phyloP scores from a whole-genome alignment of 2,888 invertebrate species.

The Nymphalis urticae region DNA sequence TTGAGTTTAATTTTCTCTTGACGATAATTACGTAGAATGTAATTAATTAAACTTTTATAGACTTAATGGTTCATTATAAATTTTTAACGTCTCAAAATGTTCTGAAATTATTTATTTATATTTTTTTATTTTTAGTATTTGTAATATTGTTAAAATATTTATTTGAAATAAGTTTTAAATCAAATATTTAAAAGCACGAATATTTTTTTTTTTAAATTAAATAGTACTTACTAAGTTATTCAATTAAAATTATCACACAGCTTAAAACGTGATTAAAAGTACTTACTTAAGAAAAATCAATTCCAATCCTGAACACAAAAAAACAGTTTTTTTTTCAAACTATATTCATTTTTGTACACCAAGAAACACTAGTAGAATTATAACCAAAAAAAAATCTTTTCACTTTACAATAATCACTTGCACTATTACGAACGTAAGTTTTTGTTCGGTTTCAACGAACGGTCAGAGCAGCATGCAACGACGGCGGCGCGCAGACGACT shows the following conservation, averaged over 20 bases:
- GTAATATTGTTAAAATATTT: too few species aligned
- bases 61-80: too few species aligned
- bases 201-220: too few species aligned
- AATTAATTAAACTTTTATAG: too few species aligned
- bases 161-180: too few species aligned
- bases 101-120: too few species aligned
- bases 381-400: neutral
- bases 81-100: too few species aligned
- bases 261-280: neutral
- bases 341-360: neutral
- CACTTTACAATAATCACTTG: constrained; percentile 7
- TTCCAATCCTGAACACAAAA: constrained; percentile 5
- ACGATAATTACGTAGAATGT: too few species aligned
- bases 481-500: constrained; percentile 33
- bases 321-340: neutral
- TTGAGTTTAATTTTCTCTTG: too few species aligned
- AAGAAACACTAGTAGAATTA: neutral
- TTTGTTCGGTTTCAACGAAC: constrained; percentile 13
- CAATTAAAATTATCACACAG: neutral
- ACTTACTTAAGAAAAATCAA: constrained; percentile 15
- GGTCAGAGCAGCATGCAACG: constrained; percentile 5
- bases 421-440: constrained; percentile 22
- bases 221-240: too few species aligned
- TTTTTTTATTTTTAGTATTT: too few species aligned
- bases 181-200: too few species aligned